Evolutionary conservation across 30 jellyfish, hydroid and myxozoan species (phyloP).

Genomic region (Aurelia aurita complex sp. Pacific): DNA sequence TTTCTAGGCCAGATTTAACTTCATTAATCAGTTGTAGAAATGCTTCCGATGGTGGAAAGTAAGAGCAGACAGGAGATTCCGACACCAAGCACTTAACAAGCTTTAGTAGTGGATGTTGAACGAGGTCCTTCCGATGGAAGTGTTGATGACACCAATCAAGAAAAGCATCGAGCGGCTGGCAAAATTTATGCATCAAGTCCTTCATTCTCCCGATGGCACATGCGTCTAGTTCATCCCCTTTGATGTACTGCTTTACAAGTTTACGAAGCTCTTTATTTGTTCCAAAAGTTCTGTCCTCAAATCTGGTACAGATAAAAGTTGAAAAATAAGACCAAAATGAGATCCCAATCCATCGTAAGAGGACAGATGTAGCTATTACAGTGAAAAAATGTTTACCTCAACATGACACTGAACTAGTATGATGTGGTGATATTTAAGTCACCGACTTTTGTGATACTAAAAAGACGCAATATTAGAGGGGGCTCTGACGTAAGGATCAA

Average conservation of each 20-base stretch:
- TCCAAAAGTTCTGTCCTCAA: slow-evolving; percentile 1
- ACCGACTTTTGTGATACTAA: no score
- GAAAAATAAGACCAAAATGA: not conserved
- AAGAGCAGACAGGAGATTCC: slow-evolving; percentile 1
- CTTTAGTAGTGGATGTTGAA: not conserved
- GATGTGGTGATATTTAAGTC: no score
- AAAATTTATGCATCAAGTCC: no score
- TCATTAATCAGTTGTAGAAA: no score
- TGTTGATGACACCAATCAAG: slow-evolving; percentile 1
- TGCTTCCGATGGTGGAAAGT: slow-evolving; percentile 8
- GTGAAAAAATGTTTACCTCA: no score
- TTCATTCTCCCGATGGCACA: not conserved
- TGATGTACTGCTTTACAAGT: not conserved
- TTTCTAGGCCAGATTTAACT: not conserved
- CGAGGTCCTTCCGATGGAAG: not conserved
- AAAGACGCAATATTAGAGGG: no score
- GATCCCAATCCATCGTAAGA: no score
- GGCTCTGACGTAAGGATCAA: no score
- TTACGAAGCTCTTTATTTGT: slow-evolving; percentile 3
- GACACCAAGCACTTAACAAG: not conserved
- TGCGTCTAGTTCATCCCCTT: not conserved
- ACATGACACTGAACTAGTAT: no score
- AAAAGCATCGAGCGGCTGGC: not conserved
- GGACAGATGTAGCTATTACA: no score
- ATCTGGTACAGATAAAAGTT: not conserved